A percentile compares a stretch with the other conserved stretches of the same genome.
These are phyloP conservation scores for Mastomys coucha DNA, from an alignment of 2,113 vertebrate genomes.

Conservation along the genomic window DNA sequence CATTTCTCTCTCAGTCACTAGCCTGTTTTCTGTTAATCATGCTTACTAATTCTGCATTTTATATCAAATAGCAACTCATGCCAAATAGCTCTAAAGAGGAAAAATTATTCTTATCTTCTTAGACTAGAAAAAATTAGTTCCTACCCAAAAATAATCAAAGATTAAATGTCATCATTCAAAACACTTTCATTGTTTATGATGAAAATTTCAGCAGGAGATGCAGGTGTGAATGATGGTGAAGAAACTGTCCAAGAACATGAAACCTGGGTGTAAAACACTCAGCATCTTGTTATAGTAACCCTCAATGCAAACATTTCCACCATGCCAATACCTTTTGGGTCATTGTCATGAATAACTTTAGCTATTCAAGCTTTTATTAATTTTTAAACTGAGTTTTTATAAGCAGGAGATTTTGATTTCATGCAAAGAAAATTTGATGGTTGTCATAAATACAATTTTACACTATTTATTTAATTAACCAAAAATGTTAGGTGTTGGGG, in stretches of 20 bases:
- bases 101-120: conserved; percentile 16
- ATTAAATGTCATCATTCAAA: background rate
- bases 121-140: background rate
- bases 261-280: background rate
- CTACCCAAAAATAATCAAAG: background rate
- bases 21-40: background rate
- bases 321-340: background rate
- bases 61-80: background rate
- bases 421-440: background rate
- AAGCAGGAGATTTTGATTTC: background rate
- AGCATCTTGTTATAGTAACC: background rate
- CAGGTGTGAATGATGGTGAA: background rate
- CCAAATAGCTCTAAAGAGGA: background rate
- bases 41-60: background rate
- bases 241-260: background rate
- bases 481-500: background rate
- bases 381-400: background rate
- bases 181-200: background rate
- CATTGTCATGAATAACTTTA: background rate
- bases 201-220: background rate
- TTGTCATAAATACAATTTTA: background rate
- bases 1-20: background rate
- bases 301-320: background rate
- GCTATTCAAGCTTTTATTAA: background rate
- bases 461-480: background rate